Evolutionary conservation across 2,888 invertebrate species (phyloP), one percentile per base, ranked within the genome.

Genomic region (Clunio marinus): DNA sequence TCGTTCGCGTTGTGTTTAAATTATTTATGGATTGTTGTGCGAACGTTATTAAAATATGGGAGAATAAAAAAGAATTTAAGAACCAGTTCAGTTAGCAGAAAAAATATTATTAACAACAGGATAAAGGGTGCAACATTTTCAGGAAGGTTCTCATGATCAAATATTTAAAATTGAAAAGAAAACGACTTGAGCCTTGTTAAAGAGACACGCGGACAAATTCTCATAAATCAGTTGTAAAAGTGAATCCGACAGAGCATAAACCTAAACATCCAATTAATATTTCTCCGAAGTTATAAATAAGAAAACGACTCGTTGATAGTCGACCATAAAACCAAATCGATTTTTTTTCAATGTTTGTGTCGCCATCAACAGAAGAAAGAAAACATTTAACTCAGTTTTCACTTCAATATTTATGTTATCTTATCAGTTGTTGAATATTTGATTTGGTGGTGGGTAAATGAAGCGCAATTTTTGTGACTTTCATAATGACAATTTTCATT

Each of bases 251-350:
- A 58, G 58, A 58, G 58, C 58, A 17, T 27, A 28, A 58, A 58
- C 28, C 28, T 58, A 58, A 58, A 28, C 32, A 58, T 58, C 58
- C 28, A 58, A 58, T 58, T 58, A 58, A 28, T n/a, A 32, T 20
- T 32, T 58, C 2, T 17, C 20, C 2, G 22, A 8, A 22, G 22
- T 8, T 8, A 51, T 51, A 51, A 51, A 51, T 51, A 51, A 32
- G 10, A 32, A 51, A 20, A 22, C 17, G 51, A 8, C 15, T 17
- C 58, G 58, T 15, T 28, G 8, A 58, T 15, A 27, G 27, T 58
- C 32, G 55, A 57, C n/a, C 8, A 24, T 20, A 15, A 28, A 28
- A 28, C n/a, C 28, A 28, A 58, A 58, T 27, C 41, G 58, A 58
- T 28, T 28, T n/a, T n/a, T n/a, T n/a, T n/a, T 32, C 27, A 58